These are phyloP conservation scores for Phengaris arion DNA, from an alignment of 2,888 invertebrate genomes.

Conservation along the genomic window DNA sequence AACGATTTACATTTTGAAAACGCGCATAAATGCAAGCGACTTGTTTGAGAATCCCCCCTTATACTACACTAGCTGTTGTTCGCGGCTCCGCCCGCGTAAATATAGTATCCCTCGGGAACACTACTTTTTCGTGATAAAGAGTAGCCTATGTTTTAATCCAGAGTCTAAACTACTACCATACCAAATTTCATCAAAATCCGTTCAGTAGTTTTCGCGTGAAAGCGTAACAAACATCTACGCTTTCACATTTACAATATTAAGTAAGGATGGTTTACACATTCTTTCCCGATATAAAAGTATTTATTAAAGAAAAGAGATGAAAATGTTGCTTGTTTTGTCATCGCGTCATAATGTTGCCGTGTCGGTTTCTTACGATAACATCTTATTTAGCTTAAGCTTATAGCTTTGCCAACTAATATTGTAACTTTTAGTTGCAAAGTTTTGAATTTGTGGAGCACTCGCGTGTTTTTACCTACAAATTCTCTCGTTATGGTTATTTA, in stretches of 20 bases:
- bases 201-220: too few relatives aligned
- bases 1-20: background rate
- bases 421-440: slow-evolving; percentile 8
- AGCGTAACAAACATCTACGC: too few relatives aligned
- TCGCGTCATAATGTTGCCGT: slow-evolving; percentile 16
- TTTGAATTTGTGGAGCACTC: background rate
- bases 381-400: background rate
- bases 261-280: background rate
- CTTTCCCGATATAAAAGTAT: background rate
- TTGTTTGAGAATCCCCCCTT: background rate
- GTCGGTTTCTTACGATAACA: slow-evolving; percentile 25
- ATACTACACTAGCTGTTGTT: too few relatives aligned
- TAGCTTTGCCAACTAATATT: slow-evolving; percentile 19
- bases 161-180: too few relatives aligned
- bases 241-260: too few relatives aligned
- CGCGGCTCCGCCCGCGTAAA: too few relatives aligned
- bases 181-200: too few relatives aligned
- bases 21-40: background rate
- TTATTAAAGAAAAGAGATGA: background rate
- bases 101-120: too few relatives aligned
- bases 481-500: background rate
- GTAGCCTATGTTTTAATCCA: too few relatives aligned
- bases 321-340: background rate
- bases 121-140: too few relatives aligned
- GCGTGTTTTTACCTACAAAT: background rate